phyloP scores from a whole-genome alignment of 2,797 vertebrate genomes.

The Gymnodraco acuticeps region DNA sequence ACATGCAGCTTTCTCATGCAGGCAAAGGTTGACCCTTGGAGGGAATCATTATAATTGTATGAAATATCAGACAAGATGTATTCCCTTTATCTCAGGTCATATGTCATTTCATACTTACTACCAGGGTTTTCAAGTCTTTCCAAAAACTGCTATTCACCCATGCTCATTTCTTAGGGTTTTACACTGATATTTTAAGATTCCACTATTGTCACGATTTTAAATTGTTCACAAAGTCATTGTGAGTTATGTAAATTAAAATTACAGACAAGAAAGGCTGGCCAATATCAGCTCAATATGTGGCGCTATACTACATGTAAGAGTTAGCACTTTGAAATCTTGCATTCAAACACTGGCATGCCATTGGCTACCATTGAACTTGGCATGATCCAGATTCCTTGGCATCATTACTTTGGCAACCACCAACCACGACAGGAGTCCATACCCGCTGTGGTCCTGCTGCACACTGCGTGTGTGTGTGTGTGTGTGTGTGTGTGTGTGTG shows the following conservation, averaged over 20 bases:
- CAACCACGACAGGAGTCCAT: constrained; percentile 68
- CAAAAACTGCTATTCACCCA: neutral
- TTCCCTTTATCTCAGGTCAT: neutral
- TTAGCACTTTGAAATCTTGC: constrained; percentile 42
- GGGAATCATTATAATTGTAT: neutral
- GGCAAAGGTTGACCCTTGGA: constrained; percentile 51
- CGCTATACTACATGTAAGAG: constrained; percentile 40
- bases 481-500: constrained; percentile 31
- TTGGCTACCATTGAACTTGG: constrained; percentile 74
- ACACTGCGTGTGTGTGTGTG: constrained; percentile 54
- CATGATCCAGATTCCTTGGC: constrained; percentile 70
- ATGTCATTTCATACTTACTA: neutral
- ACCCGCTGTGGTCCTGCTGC: constrained; percentile 75
- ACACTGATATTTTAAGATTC: neutral
- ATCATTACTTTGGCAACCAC: constrained; percentile 72
- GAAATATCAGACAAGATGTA: constrained; percentile 1
- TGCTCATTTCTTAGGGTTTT: neutral
- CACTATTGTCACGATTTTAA: neutral
- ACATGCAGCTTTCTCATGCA: constrained; percentile 31
- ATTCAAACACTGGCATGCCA: constrained; percentile 40
- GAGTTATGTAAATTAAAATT: neutral
- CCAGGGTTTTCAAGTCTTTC: neutral
- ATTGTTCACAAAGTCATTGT: no score
- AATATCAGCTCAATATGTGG: constrained; percentile 36
- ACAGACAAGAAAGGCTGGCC: neutral